Base-by-base conservation (phyloP, 2,797 vertebrate genomes). In the Peromyscus attwateri region DNA sequence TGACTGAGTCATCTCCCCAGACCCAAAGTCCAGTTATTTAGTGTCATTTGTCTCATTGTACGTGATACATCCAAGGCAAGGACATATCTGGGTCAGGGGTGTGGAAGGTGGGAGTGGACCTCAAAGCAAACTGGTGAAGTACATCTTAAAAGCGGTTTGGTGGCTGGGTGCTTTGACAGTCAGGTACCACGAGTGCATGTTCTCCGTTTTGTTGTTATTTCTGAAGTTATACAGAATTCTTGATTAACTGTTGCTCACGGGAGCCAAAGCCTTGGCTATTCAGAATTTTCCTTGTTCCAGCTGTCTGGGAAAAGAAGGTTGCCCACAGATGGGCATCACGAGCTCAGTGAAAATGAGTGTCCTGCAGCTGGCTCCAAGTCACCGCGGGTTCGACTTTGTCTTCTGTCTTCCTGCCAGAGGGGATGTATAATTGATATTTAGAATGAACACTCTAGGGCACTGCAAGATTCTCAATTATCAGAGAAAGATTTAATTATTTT, bases 401-500 rank as follows among this genome's bases (percentile, higher is more conserved):
- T 95, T 77, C 93, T 55, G 19, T 62, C 68, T 90, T 82, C 83
- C 46, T 55, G 57, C 75, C 62, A 21, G 57, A 89, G 89, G 93
- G 84, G 40, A 91, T 60, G 91, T 91, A 52, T 94, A 95, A 96
- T 81, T 94, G 95, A 93, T 97, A 90, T 95, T 97, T 96, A 92
- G 87, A 94, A 64, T 75, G 83, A 92, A 77, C 17, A 64, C 90
- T 93, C 70, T 2, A 8, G 96, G 95, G 95, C 88, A 68, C 19
- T 34, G 11, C 84, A 90, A 71, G 84, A 92, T 94, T 95, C 95
- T 96, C 87, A 49, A 23, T 94, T 87, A 94, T 95, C 87, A 92
- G 76, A 95, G 95, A 94, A 93, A 94, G 93, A 95, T 87, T 97
- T 95, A 96, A 95, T 96, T 93, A 97, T 62, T 37, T 92, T 77